A percentile compares a stretch with the other conserved stretches of the same genome.
These are phyloP conservation scores for Entomyzon cyanotis DNA, from an alignment of 2,113 vertebrate genomes.

Conservation along the genomic window DNA sequence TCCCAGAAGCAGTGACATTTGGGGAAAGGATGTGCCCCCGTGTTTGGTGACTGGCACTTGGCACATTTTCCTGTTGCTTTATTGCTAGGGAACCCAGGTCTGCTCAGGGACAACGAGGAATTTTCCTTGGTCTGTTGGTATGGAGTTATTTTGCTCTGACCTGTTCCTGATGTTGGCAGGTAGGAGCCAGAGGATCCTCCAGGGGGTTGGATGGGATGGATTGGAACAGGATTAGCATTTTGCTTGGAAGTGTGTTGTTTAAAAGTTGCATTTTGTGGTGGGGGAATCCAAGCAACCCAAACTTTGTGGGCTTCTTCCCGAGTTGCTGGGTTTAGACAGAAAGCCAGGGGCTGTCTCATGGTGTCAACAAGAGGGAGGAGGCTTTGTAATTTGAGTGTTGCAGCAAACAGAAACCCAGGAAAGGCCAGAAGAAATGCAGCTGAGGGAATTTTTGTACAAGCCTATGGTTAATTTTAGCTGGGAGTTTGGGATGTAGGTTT, in stretches of 20 bases:
- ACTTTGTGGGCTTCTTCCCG: neutral
- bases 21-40: neutral
- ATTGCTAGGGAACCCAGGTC: neutral
- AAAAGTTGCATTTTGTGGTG: neutral
- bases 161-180: neutral
- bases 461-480: constrained; percentile 24
- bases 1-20: neutral
- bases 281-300: neutral
- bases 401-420: neutral
- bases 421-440: neutral
- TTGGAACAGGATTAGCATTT: neutral
- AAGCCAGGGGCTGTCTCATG: neutral
- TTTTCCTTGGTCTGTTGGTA: neutral
- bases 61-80: neutral
- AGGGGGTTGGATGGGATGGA: neutral
- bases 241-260: neutral
- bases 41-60: neutral
- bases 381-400: constrained; percentile 22
- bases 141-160: neutral
- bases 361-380: neutral
- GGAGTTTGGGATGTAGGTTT: neutral
- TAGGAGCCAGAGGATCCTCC: neutral
- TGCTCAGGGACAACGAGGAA: neutral
- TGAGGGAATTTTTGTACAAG: neutral
- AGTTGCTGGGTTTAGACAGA: neutral